A percentile compares a stretch with the other conserved stretches of the same genome.
Conservation (phyloP, 2,113 vertebrate genomes). For the Tyto alba region DNA sequence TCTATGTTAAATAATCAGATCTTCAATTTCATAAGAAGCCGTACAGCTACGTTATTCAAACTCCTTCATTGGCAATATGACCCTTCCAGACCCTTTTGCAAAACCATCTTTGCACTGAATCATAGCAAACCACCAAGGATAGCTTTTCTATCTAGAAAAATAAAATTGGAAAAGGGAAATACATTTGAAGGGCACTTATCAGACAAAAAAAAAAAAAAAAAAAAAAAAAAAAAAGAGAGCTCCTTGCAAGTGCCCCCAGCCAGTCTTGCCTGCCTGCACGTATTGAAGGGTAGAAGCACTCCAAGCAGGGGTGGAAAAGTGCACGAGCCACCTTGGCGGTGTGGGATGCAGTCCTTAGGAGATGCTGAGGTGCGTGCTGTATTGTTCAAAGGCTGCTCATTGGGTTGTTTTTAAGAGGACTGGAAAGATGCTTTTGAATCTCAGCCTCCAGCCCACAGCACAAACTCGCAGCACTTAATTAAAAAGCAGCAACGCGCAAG, state of each 20-base stretch:
- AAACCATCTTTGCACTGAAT: background rate
- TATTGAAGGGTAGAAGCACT: fast-evolving
- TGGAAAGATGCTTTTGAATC: background rate
- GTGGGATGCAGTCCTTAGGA: background rate
- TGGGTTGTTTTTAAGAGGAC: background rate
- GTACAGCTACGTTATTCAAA: background rate
- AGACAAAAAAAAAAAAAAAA: background rate
- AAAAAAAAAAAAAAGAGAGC: background rate
- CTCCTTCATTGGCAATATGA: background rate
- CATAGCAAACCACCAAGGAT: background rate
- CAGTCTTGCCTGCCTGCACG: background rate
- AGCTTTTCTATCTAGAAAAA: background rate
- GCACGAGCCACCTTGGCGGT: background rate
- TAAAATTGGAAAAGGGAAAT: background rate
- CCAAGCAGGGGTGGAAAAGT: background rate
- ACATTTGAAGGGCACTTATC: background rate
- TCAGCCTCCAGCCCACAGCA: background rate
- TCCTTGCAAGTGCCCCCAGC: background rate
- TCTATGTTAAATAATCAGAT: constrained; percentile 16
- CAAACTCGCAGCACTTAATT: background rate
- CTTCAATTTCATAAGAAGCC: constrained; percentile 3
- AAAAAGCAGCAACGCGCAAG: background rate
- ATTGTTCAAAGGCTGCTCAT: background rate
- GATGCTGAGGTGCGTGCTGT: background rate
- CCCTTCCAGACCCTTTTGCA: background rate